phyloP scores from a whole-genome alignment of 2,888 invertebrate species.

The Drosophila lutescens region DNA sequence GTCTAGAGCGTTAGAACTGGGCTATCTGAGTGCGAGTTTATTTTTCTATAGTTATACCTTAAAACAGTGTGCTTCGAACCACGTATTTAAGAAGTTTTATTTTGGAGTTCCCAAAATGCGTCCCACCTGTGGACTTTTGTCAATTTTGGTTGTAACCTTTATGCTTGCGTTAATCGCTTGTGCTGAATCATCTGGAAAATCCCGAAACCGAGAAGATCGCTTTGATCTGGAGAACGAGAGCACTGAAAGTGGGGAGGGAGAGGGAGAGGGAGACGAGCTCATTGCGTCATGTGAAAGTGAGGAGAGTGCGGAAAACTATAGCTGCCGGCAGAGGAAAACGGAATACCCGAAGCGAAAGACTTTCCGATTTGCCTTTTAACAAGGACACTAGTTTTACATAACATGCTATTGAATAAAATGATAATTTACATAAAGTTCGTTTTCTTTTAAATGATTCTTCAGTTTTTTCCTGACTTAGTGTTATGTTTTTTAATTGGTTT shows the following conservation, averaged over 20 bases:
- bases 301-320: slow-evolving; percentile 12
- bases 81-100: slow-evolving; percentile 28
- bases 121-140: not conserved
- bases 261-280: not conserved
- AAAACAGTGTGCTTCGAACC: slow-evolving; percentile 7
- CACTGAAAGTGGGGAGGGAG: not conserved
- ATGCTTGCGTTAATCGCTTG: not conserved
- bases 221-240: slow-evolving; percentile 17
- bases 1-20: slow-evolving; percentile 2
- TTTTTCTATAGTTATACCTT: not conserved
- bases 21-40: slow-evolving; percentile 1
- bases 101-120: slow-evolving; percentile 27
- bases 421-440: no score
- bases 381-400: not conserved
- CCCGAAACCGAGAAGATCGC: slow-evolving; percentile 21
- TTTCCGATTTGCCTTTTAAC: slow-evolving; percentile 38
- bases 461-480: no score
- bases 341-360: slow-evolving; percentile 22
- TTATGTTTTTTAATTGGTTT: no score
- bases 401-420: not conserved
- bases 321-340: slow-evolving; percentile 12
- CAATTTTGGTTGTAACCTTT: slow-evolving; percentile 2
- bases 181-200: slow-evolving; percentile 7
- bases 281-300: slow-evolving; percentile 19
- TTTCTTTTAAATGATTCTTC: no score